Evolutionary conservation across 1,140 invertebrate genomes (phyloP).

Genomic region (Bactericera cockerelli): DNA sequence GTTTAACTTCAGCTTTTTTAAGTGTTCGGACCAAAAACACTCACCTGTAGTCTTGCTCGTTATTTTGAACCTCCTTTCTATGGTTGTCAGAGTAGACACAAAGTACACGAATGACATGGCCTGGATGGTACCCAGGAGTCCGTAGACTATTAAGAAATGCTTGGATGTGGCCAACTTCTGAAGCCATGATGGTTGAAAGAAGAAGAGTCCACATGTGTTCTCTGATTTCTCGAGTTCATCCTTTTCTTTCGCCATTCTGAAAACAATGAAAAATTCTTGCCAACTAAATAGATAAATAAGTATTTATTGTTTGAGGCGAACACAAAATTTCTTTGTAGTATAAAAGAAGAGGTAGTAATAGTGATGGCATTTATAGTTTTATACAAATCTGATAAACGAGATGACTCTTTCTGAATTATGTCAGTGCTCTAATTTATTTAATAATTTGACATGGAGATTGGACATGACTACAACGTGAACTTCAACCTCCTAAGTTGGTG

Average conservation of each 20-base stretch:
- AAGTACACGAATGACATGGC: slow-evolving; percentile 54
- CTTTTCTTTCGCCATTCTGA: slow-evolving; percentile 8
- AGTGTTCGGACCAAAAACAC: too few relatives aligned
- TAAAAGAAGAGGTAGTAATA: too few relatives aligned
- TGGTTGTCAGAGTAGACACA: slow-evolving; percentile 45
- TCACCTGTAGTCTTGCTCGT: slow-evolving; percentile 50
- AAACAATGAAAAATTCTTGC: slow-evolving; percentile 6
- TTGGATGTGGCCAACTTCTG: slow-evolving; percentile 42
- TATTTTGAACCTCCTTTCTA: slow-evolving; percentile 55
- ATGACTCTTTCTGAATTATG: too few relatives aligned
- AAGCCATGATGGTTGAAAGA: slow-evolving; percentile 32
- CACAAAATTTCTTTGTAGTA: too few relatives aligned
- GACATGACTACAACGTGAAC: too few relatives aligned
- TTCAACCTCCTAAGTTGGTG: too few relatives aligned
- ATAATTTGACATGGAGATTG: too few relatives aligned
- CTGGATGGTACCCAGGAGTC: slow-evolving; percentile 47
- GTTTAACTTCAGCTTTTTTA: neutral
- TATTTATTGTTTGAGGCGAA: too few relatives aligned
- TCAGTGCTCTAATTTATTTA: too few relatives aligned
- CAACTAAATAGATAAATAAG: neutral
- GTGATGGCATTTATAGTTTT: too few relatives aligned
- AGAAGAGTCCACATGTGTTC: slow-evolving; percentile 17
- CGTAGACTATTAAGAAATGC: slow-evolving; percentile 45
- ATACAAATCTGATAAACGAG: too few relatives aligned
- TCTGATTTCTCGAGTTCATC: neutral